phyloP scores from a whole-genome alignment of 1,140 invertebrate species.

The Anastrepha obliqua region DNA sequence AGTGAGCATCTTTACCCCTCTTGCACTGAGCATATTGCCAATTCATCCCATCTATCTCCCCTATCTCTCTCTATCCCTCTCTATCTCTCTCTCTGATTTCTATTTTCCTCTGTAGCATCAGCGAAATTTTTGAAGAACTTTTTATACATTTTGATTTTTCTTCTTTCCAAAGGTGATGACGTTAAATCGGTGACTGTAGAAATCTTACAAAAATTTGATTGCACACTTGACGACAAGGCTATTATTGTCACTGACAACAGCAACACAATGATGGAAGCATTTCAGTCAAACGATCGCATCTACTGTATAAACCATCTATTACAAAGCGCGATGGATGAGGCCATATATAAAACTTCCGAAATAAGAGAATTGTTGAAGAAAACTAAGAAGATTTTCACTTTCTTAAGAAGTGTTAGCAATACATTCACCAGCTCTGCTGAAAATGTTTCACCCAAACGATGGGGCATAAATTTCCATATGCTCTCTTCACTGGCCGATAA shows the following conservation, averaged over 20 bases:
- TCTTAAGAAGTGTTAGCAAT: slow-evolving; percentile 54
- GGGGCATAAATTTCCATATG: neutral
- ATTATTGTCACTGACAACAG: slow-evolving; percentile 54
- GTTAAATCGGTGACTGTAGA: slow-evolving; percentile 6
- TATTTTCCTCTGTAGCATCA: too few relatives aligned
- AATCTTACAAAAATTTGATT: slow-evolving; percentile 55
- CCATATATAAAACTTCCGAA: neutral
- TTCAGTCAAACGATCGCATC: neutral
- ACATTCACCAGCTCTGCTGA: neutral
- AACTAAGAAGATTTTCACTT: slow-evolving; percentile 54
- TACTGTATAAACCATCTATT: slow-evolving; percentile 58
- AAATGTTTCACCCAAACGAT: neutral
- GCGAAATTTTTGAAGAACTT: too few relatives aligned
- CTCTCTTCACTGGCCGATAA: neutral
- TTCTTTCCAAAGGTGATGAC: neutral
- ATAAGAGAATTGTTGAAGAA: slow-evolving; percentile 7
- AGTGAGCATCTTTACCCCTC: too few relatives aligned
- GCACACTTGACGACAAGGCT: slow-evolving; percentile 50
- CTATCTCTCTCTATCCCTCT: too few relatives aligned
- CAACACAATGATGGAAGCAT: neutral
- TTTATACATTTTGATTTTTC: too few relatives aligned
- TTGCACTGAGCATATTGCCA: too few relatives aligned
- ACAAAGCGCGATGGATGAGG: slow-evolving; percentile 45
- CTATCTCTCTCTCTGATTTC: too few relatives aligned
- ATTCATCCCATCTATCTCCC: too few relatives aligned